Base-by-base conservation (phyloP, 2,113 vertebrate genomes). In the Lipophrys pholis region DNA sequence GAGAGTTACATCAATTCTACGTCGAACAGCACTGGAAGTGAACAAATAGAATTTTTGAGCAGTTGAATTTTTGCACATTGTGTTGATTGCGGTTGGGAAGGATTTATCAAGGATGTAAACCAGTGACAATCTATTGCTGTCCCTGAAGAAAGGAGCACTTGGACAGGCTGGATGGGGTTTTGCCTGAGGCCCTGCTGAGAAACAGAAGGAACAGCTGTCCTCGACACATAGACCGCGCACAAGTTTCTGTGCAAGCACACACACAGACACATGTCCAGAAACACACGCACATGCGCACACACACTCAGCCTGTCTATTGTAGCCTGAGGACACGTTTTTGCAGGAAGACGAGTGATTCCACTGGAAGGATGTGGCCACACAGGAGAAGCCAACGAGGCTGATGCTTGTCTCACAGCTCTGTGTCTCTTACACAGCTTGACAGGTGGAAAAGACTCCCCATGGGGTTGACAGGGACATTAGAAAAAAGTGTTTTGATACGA, bases 131-230 rank as follows among this genome's bases (percentile, higher is more conserved):
- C 70, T 69, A 67, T 76, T 1, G 7, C 64, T 56, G 69, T 84
- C 80, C 75, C 78, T 8, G 57, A 78, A 84, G 68, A 73, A 58
- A 55, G 39, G 53, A 70, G 40, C 40, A 45, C 53, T 84, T 75
- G 86, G 78, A 84, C 81, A 54, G 81, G 70, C 66, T 65, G 79
- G 69, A 73, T 46, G 69, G 79, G 64, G 52, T 62, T 82, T 69
- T 46, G 75, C 85, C 85, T 11, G 60, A 68, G 82, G 89, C 65
- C 70, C 53, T 73, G 36, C 65, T 46, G 63, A 59, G 81, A 73
- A 76, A 80, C 80, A 72, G 65, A 76, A 80, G 59, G 72, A 89
- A 84, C 88, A 85, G 84, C 83, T 89, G 90, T 82, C 85, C 88
- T 86, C 87, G 85, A 88, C 75, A 77, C 86, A 80, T 54, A 84